These are phyloP conservation scores for Pedetes capensis DNA, from an alignment of 2,113 vertebrate species.

Conservation along the genomic window DNA sequence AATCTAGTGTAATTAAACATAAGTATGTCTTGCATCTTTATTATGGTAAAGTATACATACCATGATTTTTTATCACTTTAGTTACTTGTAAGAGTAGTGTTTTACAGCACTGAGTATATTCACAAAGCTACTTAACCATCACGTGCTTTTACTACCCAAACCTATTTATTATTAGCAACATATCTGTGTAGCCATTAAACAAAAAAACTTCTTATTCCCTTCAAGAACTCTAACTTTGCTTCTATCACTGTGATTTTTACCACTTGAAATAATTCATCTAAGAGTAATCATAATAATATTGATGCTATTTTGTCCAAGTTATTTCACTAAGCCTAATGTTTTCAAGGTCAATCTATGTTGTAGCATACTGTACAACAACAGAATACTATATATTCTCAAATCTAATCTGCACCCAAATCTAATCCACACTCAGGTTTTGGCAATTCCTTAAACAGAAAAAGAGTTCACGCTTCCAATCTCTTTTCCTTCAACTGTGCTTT, in stretches of 20 bases:
- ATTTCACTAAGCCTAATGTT: background rate
- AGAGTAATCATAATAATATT: background rate
- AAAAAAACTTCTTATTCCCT: background rate
- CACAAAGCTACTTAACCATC: background rate
- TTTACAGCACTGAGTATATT: background rate
- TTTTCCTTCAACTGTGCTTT: no score
- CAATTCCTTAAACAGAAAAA: no score
- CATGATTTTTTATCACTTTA: no score
- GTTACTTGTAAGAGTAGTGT: no score
- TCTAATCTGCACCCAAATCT: no score
- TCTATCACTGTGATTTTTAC: background rate
- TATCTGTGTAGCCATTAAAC: background rate
- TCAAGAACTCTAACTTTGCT: no score
- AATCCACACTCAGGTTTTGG: no score
- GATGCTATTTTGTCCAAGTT: background rate
- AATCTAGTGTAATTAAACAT: background rate
- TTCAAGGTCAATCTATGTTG: background rate
- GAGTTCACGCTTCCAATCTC: no score
- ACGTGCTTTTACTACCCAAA: background rate
- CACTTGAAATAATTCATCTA: background rate
- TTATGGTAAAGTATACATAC: background rate
- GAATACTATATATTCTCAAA: no score
- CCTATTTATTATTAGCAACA: background rate
- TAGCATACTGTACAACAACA: no score
- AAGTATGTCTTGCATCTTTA: background rate